Percentiles rank a stretch among this genome's conserved stretches.
These are phyloP conservation scores for Automeris io DNA, from an alignment of 2,888 invertebrate genomes.

Conservation along the genomic window DNA sequence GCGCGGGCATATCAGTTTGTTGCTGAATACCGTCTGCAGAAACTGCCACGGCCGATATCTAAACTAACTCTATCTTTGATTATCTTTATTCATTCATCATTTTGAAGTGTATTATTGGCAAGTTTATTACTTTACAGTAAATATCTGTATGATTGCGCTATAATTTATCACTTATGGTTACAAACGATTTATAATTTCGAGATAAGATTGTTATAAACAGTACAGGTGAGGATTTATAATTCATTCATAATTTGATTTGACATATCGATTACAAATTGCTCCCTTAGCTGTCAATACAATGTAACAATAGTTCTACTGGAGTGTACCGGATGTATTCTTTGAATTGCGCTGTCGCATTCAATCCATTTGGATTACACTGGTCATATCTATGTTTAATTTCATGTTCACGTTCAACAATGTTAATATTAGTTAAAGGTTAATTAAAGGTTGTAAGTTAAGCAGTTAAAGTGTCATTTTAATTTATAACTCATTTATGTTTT, in stretches of 20 bases:
- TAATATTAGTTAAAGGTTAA: not conserved
- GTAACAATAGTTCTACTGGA: conserved; percentile 38
- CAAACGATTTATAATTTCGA: not conserved
- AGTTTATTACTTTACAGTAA: conserved; percentile 3
- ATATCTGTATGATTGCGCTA: conserved; percentile 1
- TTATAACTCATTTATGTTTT: too few species aligned
- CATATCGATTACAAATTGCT: conserved; percentile 39
- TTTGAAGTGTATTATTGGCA: conserved; percentile 32
- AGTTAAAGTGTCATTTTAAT: too few species aligned
- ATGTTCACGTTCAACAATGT: not conserved
- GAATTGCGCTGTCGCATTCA: conserved; percentile 30
- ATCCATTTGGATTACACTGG: conserved; percentile 25
- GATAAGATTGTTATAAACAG: not conserved
- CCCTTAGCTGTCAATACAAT: conserved; percentile 32
- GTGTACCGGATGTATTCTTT: conserved; percentile 34
- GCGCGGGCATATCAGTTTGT: conserved; percentile 17
- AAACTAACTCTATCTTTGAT: conserved; percentile 29
- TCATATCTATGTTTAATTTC: conserved; percentile 19
- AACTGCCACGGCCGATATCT: conserved; percentile 16
- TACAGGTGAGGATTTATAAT: conserved; percentile 10
- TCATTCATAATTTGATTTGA: conserved; percentile 38
- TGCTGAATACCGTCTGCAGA: conserved; percentile 21
- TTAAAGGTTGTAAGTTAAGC: too few species aligned
- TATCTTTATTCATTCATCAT: conserved; percentile 38
- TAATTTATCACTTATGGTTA: conserved; percentile 4